Evolutionary conservation across 30 jellyfish, hydroid and myxozoan genomes (phyloP).

Genomic region (Aurelia sp.): DNA sequence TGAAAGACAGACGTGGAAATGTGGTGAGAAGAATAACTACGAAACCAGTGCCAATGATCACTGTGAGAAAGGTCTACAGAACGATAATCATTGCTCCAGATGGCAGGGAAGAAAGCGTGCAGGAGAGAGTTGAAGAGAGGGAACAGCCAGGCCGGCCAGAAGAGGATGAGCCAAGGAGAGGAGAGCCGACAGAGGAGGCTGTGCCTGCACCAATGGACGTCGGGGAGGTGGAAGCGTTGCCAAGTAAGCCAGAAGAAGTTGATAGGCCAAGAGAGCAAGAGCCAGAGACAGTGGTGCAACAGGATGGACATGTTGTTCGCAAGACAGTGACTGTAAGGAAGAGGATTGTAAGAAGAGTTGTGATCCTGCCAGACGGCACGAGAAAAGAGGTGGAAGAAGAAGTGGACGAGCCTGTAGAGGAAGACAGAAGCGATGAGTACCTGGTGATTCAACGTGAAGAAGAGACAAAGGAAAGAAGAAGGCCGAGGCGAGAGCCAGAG

Average conservation of each 20-base stretch:
- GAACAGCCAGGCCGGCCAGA: conserved; percentile 7
- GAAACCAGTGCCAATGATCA: conserved; percentile 56
- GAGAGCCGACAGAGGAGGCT: no score
- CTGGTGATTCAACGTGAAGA: background rate
- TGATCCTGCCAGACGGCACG: conserved; percentile 79
- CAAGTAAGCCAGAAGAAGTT: conserved; percentile 18
- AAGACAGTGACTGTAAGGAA: conserved; percentile 59
- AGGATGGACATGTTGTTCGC: conserved; percentile 23
- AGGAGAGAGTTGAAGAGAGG: conserved; percentile 60
- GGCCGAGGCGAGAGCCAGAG: background rate
- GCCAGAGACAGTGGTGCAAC: conserved; percentile 39
- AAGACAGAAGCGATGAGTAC: background rate
- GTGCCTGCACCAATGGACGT: conserved; percentile 20
- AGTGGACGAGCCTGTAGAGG: conserved; percentile 52
- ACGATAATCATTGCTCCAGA: conserved; percentile 51
- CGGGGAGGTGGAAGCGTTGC: conserved; percentile 30
- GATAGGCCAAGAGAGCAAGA: conserved; percentile 53
- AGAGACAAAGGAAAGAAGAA: background rate
- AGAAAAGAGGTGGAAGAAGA: conserved; percentile 56
- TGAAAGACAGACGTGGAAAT: conserved; percentile 42
- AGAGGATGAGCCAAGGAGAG: background rate
- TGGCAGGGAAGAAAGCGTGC: conserved; percentile 63
- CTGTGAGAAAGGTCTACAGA: conserved; percentile 56
- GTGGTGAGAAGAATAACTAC: conserved; percentile 57
- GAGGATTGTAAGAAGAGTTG: conserved; percentile 60